Evolutionary conservation across 2,888 invertebrate genomes (phyloP), one percentile per base, ranked within the genome.

Genomic region (Cheilosia vulpina): DNA sequence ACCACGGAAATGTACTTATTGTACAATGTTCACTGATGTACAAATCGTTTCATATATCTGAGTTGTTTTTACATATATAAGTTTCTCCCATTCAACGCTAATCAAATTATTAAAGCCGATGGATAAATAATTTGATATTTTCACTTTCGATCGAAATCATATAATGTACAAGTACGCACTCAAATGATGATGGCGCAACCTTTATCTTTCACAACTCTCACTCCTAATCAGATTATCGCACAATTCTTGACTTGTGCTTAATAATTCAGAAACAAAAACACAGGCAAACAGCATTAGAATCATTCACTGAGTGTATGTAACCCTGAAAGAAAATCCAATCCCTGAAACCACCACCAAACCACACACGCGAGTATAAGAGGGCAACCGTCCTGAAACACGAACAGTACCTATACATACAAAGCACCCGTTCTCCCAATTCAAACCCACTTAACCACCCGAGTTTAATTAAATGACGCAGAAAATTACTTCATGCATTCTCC

Each of bases 391-490:
- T 52, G 43, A 7, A 47, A 47, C 38, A 65, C 21, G 55, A 27
- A 66, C 41, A 31, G 15, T 24, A 47, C 62, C 43, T 21, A 3
- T 13, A 19, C 24, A 73, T 31, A 9, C 9, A 47, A 5, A 19
- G 41, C 43, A 38, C 63, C 38, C 38, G 43, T 45, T 21, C 63
- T 57, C 52, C 15, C 52, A 38, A 45, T 55, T 43, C 43, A 41
- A 47, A 66, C 75, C 71, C 71, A 72, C 50, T 76, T 76, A 85
- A 58, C 60, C 68, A 50, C 63, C 58, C 52, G 66, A 65, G 90
- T 91, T 91, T 91, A 91, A 91, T 92, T 91, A 91, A 91, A 92
- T 92, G 91, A 90, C 89, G 91, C 90, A 90, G 90, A 91, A 90
- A 90, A 90, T 90, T 90, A 90, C 90, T 85, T 72, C 66, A 77